phyloP scores from a whole-genome alignment of 2,113 vertebrate species.

The Beaufortia kweichowensis region DNA sequence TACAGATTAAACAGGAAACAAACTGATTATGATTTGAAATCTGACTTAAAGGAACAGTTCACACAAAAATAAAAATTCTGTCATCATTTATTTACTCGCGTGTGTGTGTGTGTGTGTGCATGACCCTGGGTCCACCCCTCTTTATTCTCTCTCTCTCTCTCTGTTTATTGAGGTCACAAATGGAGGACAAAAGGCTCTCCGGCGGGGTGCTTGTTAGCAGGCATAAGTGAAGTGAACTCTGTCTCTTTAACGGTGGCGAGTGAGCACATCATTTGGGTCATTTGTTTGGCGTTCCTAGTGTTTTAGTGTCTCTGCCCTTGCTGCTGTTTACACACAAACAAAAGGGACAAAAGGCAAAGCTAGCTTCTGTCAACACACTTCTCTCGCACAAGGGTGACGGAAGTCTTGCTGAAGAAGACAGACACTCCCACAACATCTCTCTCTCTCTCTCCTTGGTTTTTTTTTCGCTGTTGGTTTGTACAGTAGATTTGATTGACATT shows the following conservation, averaged over 20 bases:
- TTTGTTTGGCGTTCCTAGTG: constrained; percentile 30
- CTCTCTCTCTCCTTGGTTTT: constrained; percentile 2
- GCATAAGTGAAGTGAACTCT: constrained; percentile 16
- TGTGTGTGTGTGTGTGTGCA: neutral
- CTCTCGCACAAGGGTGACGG: constrained; percentile 5
- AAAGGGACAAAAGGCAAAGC: constrained; percentile 26
- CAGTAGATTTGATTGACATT: constrained; percentile 10
- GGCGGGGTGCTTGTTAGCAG: constrained; percentile 16
- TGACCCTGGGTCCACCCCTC: constrained; percentile 1
- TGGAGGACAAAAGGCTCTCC: constrained; percentile 23
- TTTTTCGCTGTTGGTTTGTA: neutral
- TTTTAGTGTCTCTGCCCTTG: constrained; percentile 22
- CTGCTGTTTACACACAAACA: constrained; percentile 35
- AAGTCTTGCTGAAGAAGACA: neutral
- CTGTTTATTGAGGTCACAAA: neutral
- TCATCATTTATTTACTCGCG: too few relatives aligned
- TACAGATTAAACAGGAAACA: too few relatives aligned
- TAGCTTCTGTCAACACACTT: constrained; percentile 14
- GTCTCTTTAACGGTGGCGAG: constrained; percentile 16
- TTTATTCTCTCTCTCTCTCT: neutral
- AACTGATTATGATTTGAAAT: too few relatives aligned
- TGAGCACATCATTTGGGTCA: constrained; percentile 33
- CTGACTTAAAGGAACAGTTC: too few relatives aligned
- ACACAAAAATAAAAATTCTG: too few relatives aligned
- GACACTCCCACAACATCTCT: neutral